These are phyloP conservation scores for Lasioglossum figueresi DNA, from an alignment of 2,888 invertebrate species.

Conservation along the genomic window DNA sequence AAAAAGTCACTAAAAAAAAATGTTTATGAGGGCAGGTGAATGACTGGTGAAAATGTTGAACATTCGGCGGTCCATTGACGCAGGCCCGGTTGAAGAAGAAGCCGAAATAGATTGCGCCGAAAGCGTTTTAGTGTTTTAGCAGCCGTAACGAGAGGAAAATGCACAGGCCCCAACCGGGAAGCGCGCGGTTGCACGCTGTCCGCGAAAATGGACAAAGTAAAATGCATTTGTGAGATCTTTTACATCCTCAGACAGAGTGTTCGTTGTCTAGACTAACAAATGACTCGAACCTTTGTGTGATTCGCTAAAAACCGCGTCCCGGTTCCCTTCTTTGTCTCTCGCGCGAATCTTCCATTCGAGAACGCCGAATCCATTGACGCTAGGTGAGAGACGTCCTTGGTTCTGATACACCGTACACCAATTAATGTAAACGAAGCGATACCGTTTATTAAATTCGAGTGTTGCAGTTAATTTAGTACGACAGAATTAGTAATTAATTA, in stretches of 20 bases:
- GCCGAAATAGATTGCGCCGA: slow-evolving; percentile 67
- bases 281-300: slow-evolving; percentile 51
- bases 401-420: not conserved
- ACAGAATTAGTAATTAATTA: slow-evolving; percentile 7
- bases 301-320: slow-evolving; percentile 39
- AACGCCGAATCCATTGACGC: not conserved
- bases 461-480: not conserved
- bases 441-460: not conserved
- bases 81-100: slow-evolving; percentile 49
- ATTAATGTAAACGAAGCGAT: not conserved
- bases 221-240: slow-evolving; percentile 58
- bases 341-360: slow-evolving; percentile 5
- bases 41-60: slow-evolving; percentile 14
- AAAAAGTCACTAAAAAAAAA: not conserved
- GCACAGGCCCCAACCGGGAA: slow-evolving; percentile 41
- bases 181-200: slow-evolving; percentile 29
- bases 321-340: not conserved
- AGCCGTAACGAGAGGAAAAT: slow-evolving; percentile 65
- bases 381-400: no score
- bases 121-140: slow-evolving; percentile 57
- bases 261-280: slow-evolving; percentile 60
- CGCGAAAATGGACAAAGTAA: slow-evolving; percentile 57
- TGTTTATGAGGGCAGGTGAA: not conserved
- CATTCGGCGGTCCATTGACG: slow-evolving; percentile 39
- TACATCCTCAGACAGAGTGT: slow-evolving; percentile 56